Conservation (phyloP, 1,140 invertebrate species). For the Drosophila triauraria region DNA sequence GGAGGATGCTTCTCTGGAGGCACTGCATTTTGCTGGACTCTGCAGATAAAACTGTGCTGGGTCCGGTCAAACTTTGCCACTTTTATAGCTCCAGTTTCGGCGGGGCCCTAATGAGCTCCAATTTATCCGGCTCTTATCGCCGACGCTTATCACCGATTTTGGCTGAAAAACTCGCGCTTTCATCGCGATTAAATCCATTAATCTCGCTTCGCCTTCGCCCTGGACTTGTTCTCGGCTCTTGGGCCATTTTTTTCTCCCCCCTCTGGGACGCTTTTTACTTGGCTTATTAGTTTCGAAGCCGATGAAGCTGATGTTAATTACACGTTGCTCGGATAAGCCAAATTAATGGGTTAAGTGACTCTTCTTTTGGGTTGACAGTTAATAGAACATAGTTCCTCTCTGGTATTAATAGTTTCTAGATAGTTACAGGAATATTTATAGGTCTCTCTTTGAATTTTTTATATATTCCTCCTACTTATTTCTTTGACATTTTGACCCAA, state of each 20-base stretch:
- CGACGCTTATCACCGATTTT: constrained; percentile 56
- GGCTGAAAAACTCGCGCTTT: constrained; percentile 36
- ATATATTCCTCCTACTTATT: background rate
- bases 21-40: constrained; percentile 20
- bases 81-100: constrained; percentile 48
- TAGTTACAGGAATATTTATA: too few relatives aligned
- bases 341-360: constrained; percentile 31
- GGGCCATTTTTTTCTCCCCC: background rate
- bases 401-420: background rate
- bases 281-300: constrained; percentile 20
- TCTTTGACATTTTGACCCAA: constrained; percentile 26
- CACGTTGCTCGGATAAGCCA: constrained; percentile 32
- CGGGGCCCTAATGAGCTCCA: constrained; percentile 55
- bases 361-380: too few relatives aligned
- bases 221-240: constrained; percentile 40
- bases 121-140: constrained; percentile 56
- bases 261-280: constrained; percentile 2
- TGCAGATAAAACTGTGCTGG: constrained; percentile 16
- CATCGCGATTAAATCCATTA: constrained; percentile 71
- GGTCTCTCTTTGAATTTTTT: too few relatives aligned
- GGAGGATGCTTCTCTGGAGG: background rate
- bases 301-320: constrained; percentile 44
- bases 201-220: constrained; percentile 37
- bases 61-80: background rate
- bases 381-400: too few relatives aligned